A percentile compares a stretch with the other conserved stretches of the same genome.
Conservation (phyloP, 2,113 vertebrate genomes). For the Gallinago undulata region DNA sequence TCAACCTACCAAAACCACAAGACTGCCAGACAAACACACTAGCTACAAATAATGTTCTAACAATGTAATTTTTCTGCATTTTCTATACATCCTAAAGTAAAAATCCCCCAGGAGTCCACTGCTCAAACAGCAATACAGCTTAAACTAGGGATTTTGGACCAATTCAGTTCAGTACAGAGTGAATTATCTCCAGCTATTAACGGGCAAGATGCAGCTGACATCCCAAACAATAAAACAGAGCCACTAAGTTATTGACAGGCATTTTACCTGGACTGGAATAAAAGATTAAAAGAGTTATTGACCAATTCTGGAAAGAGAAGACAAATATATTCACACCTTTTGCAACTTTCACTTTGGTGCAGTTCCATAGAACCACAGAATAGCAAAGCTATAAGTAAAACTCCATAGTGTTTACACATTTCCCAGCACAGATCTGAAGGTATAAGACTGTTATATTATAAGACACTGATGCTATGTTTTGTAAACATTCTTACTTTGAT, state of each 20-base stretch:
- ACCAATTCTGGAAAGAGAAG: neutral
- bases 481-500: neutral
- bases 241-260: neutral
- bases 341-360: neutral
- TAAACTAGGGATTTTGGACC: neutral
- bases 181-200: neutral
- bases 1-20: neutral
- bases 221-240: neutral
- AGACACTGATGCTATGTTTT: neutral
- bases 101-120: neutral
- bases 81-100: neutral
- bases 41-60: neutral
- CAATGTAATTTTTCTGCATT: neutral
- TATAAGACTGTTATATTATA: neutral
- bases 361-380: neutral
- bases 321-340: neutral
- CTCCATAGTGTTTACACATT: neutral
- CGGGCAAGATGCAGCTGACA: neutral
- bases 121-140: neutral
- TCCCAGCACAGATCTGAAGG: neutral
- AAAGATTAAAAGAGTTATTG: neutral
- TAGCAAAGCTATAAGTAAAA: neutral
- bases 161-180: neutral
- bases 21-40: neutral
- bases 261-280: neutral